Conservation (phyloP, 2,113 vertebrate species). For the Bungarus multicinctus region DNA sequence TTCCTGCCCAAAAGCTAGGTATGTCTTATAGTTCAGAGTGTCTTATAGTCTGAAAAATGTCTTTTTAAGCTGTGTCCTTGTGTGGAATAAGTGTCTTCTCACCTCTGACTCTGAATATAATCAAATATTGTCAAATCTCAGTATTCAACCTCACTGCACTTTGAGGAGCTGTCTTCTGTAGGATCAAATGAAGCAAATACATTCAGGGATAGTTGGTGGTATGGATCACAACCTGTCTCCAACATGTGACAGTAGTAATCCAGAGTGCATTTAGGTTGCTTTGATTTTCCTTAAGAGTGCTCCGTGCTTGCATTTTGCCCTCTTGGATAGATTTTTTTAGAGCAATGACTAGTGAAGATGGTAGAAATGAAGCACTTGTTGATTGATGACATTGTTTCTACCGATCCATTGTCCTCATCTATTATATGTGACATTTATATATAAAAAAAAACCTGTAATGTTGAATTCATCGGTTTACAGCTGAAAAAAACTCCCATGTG, state of each 20-base stretch:
- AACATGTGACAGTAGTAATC: not conserved
- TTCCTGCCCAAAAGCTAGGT: too few relatives aligned
- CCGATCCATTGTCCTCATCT: constrained; percentile 50
- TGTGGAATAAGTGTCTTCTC: not conserved
- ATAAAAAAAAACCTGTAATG: constrained; percentile 51
- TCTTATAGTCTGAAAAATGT: too few relatives aligned
- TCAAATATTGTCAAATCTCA: not conserved
- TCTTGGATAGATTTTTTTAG: constrained; percentile 38
- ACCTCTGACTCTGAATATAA: not conserved
- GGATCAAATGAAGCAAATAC: not conserved
- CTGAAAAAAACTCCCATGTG: constrained; percentile 14
- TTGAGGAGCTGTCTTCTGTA: not conserved
- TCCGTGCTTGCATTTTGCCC: constrained; percentile 20
- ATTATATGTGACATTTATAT: constrained; percentile 56
- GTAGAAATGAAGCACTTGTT: constrained; percentile 38
- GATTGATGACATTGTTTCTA: constrained; percentile 61
- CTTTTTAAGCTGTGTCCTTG: not conserved
- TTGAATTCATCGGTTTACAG: constrained; percentile 59
- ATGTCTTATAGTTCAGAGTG: too few relatives aligned
- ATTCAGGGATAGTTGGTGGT: not conserved
- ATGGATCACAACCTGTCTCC: not conserved
- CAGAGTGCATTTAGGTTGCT: not conserved
- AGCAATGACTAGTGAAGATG: constrained; percentile 48
- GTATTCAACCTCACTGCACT: not conserved
- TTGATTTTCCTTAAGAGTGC: constrained; percentile 22